These are phyloP conservation scores for Numida meleagris DNA, from an alignment of 2,113 vertebrate genomes.

Conservation along the genomic window DNA sequence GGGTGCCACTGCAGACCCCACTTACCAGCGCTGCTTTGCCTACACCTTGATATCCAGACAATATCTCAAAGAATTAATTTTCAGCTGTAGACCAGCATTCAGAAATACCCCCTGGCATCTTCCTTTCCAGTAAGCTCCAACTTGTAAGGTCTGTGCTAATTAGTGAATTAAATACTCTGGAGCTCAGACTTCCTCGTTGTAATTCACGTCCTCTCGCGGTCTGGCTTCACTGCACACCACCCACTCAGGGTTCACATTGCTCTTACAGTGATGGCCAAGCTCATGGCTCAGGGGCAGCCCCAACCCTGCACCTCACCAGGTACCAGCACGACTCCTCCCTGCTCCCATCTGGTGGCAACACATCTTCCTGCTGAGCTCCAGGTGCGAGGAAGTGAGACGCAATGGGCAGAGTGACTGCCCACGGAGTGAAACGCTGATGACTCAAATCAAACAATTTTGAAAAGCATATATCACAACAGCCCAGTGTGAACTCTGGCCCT, in stretches of 20 bases:
- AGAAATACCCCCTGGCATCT: neutral
- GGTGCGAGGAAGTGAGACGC: rapidly evolving
- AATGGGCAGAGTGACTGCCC: neutral
- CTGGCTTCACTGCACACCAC: neutral
- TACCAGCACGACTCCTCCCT: neutral
- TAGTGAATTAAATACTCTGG: conserved; percentile 1
- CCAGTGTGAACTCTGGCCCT: conserved; percentile 27
- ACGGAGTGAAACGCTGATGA: neutral
- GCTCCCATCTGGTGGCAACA: neutral
- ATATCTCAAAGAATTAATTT: conserved; percentile 22
- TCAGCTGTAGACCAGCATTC: neutral
- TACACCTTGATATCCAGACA: conserved; percentile 10
- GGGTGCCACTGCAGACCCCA: neutral
- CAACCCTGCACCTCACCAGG: rapidly evolving
- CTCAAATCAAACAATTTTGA: neutral
- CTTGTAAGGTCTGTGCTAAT: neutral
- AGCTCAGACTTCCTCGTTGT: neutral
- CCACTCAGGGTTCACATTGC: too few relatives aligned
- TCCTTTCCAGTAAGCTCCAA: neutral
- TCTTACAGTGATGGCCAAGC: neutral
- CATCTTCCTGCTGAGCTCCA: too few relatives aligned
- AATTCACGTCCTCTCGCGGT: neutral
- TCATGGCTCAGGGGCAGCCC: rapidly evolving
- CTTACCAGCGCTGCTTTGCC: neutral
- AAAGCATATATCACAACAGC: conserved; percentile 30